Evolutionary conservation across 1,140 invertebrate species (phyloP), one percentile per base, ranked within the genome.

Genomic region (Nebria ingens): DNA sequence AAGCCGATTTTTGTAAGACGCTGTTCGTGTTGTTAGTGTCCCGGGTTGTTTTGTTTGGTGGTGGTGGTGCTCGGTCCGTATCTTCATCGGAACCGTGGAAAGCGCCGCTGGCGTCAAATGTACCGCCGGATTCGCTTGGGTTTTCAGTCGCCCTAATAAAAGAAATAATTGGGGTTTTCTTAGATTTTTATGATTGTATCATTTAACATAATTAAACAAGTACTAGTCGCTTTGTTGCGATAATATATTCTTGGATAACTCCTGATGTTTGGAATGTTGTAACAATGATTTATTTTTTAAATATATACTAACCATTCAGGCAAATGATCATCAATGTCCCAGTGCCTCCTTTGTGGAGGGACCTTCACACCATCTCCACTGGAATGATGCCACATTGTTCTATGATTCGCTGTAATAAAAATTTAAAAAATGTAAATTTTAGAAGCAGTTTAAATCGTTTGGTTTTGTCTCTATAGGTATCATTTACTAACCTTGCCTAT

Each of bases 61-160:
- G 6, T 4, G 17, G 6, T 2, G 17, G 17, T 12, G 52, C 50
- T 34, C 29, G 21, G 55, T 60, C 53, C 60, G 53, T 51, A n/a
- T 81, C 80, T 22, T 83, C 80, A 53, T 81, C 78, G 0, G 79
- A 79, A 23, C 82, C 83, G 61, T 85, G 84, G 71, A 93, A 93
- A 11, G 89, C 89, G 2, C 91, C 91, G 51, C 79, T 82, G 1
- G 89, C 78, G 71, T 93, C 91, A 71, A 93, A 93, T 55, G 85
- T 89, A 13, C 90, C 90, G 22, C 89, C 85, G 56, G 82, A 81
- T 69, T 91, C 87, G 21, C 79, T 78, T 22, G 80, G 77, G 68
- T 86, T 84, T 62, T 87, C 85, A 45, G 77, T 86, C 2, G 84
- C 85, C 83, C 40, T 45, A 70, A 71, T 3, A 13, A 60, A 57